Conservation (phyloP, 35 echinoderm and acorn worm genomes). For the Lytechinus variegatus region DNA sequence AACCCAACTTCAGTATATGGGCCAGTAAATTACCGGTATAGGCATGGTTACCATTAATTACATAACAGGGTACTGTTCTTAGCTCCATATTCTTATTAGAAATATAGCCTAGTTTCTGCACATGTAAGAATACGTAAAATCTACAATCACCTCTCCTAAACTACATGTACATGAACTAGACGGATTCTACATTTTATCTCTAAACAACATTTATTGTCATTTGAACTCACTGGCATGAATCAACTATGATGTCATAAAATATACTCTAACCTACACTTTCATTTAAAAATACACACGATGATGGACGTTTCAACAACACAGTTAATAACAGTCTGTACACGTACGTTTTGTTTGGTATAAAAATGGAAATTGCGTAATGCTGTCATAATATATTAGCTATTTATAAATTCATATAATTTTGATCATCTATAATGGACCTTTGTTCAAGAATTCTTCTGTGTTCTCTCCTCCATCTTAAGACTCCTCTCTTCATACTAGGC, state of each 20-base stretch:
- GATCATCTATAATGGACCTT: background rate
- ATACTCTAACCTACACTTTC: background rate
- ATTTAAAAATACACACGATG: background rate
- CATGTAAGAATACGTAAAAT: background rate
- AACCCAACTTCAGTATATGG: too few relatives aligned
- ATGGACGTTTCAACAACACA: background rate
- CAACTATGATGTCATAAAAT: background rate
- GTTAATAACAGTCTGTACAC: background rate
- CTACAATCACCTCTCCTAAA: background rate
- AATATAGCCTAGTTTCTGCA: background rate
- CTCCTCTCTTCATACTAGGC: background rate
- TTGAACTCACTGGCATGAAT: background rate
- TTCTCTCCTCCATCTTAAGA: background rate
- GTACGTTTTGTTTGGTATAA: background rate
- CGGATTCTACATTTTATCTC: background rate
- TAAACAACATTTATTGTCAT: background rate
- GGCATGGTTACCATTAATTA: too few relatives aligned
- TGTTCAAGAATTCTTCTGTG: background rate
- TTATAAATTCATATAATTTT: background rate
- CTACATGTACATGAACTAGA: background rate
- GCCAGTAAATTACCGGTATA: too few relatives aligned
- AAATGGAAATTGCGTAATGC: background rate
- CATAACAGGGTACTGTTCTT: too few relatives aligned
- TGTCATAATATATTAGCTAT: constrained; percentile 7
- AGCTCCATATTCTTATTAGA: background rate